A percentile compares a stretch with the other conserved stretches of the same genome.
phyloP scores from a whole-genome alignment of 37 sponge, comb jelly and placozoan genomes.

The Halisarca cf. caerulea region DNA sequence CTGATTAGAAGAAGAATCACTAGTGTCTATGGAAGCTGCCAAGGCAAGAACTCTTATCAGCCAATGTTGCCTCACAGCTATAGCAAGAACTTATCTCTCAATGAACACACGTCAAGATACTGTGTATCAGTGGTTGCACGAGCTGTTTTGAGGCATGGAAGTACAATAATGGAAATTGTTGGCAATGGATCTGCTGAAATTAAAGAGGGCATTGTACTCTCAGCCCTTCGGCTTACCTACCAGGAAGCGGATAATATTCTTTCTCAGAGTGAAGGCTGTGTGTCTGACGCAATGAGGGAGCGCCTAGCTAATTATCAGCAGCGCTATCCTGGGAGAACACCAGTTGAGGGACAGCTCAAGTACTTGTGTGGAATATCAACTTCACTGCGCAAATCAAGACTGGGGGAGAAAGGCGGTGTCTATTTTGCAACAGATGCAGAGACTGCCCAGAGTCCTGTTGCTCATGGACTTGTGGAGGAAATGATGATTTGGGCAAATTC shows the following conservation, averaged over 20 bases:
- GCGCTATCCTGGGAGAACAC: not conserved
- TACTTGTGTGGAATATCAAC: slow-evolving; percentile 28
- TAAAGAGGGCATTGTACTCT: slow-evolving; percentile 31
- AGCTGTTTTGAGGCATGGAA: not conserved
- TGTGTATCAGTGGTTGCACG: not conserved
- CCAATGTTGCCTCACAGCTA: slow-evolving; percentile 35
- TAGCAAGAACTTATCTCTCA: slow-evolving; percentile 28
- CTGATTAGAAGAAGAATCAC: not conserved
- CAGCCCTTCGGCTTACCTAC: slow-evolving; percentile 45
- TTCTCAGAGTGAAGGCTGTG: not conserved
- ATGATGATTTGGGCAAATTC: slow-evolving; percentile 78
- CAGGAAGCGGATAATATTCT: slow-evolving; percentile 45
- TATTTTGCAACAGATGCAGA: slow-evolving; percentile 25
- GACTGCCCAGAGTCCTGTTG: slow-evolving; percentile 15
- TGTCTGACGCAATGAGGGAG: not conserved
- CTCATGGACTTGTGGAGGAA: slow-evolving; percentile 71
- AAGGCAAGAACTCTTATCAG: not conserved
- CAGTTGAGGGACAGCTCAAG: not conserved
- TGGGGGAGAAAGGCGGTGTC: slow-evolving; percentile 8
- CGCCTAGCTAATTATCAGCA: not conserved
- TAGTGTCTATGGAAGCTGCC: slow-evolving; percentile 47
- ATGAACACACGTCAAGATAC: not conserved
- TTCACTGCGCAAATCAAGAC: slow-evolving; percentile 27
- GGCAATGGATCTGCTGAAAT: not conserved
- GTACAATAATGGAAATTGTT: not conserved